Evolutionary conservation across 2,888 invertebrate genomes (phyloP).

Genomic region (Eudemis profundana): DNA sequence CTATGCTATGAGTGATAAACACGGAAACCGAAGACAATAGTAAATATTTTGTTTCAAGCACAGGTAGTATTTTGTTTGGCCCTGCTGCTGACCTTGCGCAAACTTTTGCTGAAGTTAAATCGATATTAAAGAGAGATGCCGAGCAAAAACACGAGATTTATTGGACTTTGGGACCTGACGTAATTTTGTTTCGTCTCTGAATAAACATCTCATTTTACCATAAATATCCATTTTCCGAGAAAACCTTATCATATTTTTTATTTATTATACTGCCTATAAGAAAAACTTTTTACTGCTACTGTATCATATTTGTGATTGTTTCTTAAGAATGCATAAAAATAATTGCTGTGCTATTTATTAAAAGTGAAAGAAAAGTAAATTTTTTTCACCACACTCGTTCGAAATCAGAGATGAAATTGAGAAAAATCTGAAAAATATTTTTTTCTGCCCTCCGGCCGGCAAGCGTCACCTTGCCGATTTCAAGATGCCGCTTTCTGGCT

Average conservation of each 20-base stretch:
- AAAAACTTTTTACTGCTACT: not conserved
- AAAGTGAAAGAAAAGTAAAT: too few relatives aligned
- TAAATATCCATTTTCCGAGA: conserved; percentile 25
- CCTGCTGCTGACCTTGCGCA: conserved; percentile 30
- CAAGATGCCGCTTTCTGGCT: too few relatives aligned
- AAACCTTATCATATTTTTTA: not conserved
- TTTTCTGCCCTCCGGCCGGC: too few relatives aligned
- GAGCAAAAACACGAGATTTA: conserved; percentile 41
- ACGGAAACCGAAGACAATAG: too few relatives aligned
- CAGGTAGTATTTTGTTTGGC: not conserved
- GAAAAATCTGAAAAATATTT: too few relatives aligned
- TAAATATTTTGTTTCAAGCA: not conserved
- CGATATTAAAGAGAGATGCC: conserved; percentile 43
- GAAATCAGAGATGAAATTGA: too few relatives aligned
- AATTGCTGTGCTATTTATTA: too few relatives aligned
- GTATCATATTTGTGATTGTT: too few relatives aligned
- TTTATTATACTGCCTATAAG: not conserved
- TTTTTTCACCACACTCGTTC: too few relatives aligned
- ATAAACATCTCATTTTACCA: conserved; percentile 28
- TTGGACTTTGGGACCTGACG: conserved; percentile 30
- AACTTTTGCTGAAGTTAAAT: conserved; percentile 41
- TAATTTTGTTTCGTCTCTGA: conserved; percentile 36
- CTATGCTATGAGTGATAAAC: too few relatives aligned
- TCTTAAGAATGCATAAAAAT: too few relatives aligned
- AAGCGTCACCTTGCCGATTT: too few relatives aligned